Percentiles rank a stretch among this genome's conserved stretches.
phyloP scores from a whole-genome alignment of 2,797 vertebrate species.

The Dipus sagitta region DNA sequence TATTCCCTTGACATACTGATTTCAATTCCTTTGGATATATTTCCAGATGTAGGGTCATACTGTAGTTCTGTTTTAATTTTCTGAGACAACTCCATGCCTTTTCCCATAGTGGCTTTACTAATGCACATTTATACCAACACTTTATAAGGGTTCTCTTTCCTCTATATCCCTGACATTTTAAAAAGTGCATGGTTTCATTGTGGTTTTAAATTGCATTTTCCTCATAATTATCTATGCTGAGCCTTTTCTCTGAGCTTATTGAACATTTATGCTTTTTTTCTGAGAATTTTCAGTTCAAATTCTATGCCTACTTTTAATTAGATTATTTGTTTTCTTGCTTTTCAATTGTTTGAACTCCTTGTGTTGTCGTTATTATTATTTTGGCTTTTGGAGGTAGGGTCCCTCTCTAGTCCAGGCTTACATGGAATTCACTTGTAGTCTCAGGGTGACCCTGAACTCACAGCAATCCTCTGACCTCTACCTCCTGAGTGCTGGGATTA shows the following conservation, averaged over 20 bases:
- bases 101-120: not conserved
- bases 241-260: not conserved
- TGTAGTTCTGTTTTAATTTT: not conserved
- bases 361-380: too few relatives aligned
- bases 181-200: not conserved
- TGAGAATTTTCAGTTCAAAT: not conserved
- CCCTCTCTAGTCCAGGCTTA: too few relatives aligned
- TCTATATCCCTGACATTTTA: not conserved
- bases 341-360: not conserved
- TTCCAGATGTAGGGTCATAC: not conserved
- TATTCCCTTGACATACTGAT: not conserved
- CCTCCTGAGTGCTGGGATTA: too few relatives aligned
- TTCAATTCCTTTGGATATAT: not conserved
- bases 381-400: too few relatives aligned
- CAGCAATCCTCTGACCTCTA: too few relatives aligned
- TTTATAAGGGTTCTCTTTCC: not conserved
- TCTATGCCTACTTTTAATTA: not conserved
- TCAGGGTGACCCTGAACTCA: too few relatives aligned
- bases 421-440: too few relatives aligned
- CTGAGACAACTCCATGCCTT: too few relatives aligned
- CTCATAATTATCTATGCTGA: not conserved
- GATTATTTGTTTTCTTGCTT: not conserved
- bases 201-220: not conserved
- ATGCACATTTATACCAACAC: not conserved
- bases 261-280: not conserved